Conservation (phyloP, 2,113 vertebrate genomes). For the Rhinichthys klamathensis region DNA sequence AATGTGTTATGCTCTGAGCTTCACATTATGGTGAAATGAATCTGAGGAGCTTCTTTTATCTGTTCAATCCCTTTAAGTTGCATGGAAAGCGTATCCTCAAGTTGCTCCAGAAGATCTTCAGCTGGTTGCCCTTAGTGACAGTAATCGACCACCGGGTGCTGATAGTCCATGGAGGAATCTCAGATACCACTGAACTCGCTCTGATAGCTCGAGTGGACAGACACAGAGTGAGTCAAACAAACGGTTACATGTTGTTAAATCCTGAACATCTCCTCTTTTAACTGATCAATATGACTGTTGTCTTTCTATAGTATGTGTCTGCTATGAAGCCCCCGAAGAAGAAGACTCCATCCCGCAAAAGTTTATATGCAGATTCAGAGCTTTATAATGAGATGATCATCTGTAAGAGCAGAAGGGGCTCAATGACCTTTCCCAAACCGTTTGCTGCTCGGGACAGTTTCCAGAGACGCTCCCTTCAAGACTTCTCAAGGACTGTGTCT, state of each 20-base stretch:
- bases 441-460: conserved; percentile 62
- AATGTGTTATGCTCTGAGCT: not conserved
- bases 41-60: not conserved
- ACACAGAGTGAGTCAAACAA: conserved; percentile 77
- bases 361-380: conserved; percentile 62
- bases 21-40: not conserved
- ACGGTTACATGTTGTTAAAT: not conserved
- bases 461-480: conserved; percentile 69
- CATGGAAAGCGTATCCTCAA: conserved; percentile 90
- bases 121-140: conserved; percentile 90
- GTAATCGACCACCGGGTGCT: conserved; percentile 91
- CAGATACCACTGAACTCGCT: conserved; percentile 84
- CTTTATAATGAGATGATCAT: conserved; percentile 54
- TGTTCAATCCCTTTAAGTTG: conserved; percentile 67
- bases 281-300: not conserved
- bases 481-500: conserved; percentile 71
- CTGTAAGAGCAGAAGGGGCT: conserved; percentile 56
- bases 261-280: not conserved
- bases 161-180: conserved; percentile 89
- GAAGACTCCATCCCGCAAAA: conserved; percentile 46
- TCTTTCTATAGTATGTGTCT: conserved; percentile 75
- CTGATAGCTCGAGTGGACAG: conserved; percentile 83
- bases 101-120: conserved; percentile 89
- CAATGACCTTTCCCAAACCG: conserved; percentile 59
- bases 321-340: conserved; percentile 81